Conservation (phyloP, 2,888 invertebrate genomes). For the Drosophila tripunctata region DNA sequence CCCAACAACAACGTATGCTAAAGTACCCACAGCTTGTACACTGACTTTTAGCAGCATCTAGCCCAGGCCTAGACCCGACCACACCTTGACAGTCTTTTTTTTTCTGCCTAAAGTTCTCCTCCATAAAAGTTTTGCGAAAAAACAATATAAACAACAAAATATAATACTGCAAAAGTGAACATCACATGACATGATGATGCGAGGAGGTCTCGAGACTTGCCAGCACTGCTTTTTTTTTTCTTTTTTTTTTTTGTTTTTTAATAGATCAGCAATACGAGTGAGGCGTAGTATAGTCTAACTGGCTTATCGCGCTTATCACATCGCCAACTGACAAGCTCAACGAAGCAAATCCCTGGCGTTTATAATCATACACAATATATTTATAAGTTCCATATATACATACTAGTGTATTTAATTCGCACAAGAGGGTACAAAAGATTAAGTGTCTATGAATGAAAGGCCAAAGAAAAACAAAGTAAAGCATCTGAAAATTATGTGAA, state of each 20-base stretch:
- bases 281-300: not conserved
- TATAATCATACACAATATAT: conserved; percentile 32
- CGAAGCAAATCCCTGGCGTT: conserved; percentile 52
- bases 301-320: conserved; percentile 76
- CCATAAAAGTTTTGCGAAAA: conserved; percentile 14
- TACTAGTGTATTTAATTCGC: not conserved
- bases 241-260: conserved; percentile 5
- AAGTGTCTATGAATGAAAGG: too few relatives aligned
- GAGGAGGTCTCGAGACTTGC: conserved; percentile 65
- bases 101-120: conserved; percentile 7
- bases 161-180: conserved; percentile 39
- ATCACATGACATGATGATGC: conserved; percentile 70
- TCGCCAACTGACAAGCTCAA: conserved; percentile 64
- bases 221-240: conserved; percentile 28
- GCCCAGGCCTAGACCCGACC: conserved; percentile 21
- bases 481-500: too few relatives aligned
- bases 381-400: conserved; percentile 2
- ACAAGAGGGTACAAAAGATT: too few relatives aligned
- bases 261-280: not conserved
- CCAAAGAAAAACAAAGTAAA: too few relatives aligned
- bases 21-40: conserved; percentile 26
- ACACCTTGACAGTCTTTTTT: conserved; percentile 25
- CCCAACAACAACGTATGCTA: conserved; percentile 42
- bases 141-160: conserved; percentile 27
- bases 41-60: not conserved